Percentiles rank a stretch among this genome's conserved stretches.
Evolutionary conservation across 2,888 invertebrate genomes (phyloP).

Genomic region (Xestobium rufovillosum): DNA sequence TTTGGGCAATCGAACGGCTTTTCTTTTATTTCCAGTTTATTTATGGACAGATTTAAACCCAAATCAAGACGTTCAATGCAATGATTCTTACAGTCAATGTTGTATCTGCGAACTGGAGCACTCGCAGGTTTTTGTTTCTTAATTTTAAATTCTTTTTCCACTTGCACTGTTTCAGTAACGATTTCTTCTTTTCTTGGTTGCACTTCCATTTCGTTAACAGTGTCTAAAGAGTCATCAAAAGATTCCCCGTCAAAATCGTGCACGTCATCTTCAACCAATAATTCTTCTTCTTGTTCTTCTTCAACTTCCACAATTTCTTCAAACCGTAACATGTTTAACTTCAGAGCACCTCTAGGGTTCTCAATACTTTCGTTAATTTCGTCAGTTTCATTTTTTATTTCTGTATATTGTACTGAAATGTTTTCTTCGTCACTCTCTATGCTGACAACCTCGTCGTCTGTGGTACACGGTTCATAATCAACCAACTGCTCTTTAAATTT

Average conservation of each 20-base stretch:
- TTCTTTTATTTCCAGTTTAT: slow-evolving; percentile 34
- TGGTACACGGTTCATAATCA: slow-evolving; percentile 45
- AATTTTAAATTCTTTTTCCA: slow-evolving; percentile 4
- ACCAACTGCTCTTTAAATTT: slow-evolving; percentile 44
- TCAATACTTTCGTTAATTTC: slow-evolving; percentile 14
- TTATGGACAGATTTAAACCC: slow-evolving; percentile 34
- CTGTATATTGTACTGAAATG: slow-evolving; percentile 14
- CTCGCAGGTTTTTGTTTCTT: slow-evolving; percentile 6
- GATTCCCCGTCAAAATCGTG: too few relatives aligned
- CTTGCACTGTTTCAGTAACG: background rate
- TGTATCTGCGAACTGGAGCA: too few relatives aligned
- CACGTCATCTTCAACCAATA: background rate
- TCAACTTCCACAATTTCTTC: slow-evolving; percentile 8
- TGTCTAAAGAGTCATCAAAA: too few relatives aligned
- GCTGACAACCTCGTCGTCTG: slow-evolving; percentile 40
- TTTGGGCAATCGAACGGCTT: slow-evolving; percentile 35
- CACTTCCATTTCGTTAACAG: background rate
- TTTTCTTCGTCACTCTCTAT: slow-evolving; percentile 36
- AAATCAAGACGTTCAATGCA: slow-evolving; percentile 38
- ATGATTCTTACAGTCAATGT: slow-evolving; percentile 37
- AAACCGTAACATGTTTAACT: background rate
- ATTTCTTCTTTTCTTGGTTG: slow-evolving; percentile 12
- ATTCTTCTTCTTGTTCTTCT: slow-evolving; percentile 10
- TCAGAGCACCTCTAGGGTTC: background rate
- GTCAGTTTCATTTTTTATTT: slow-evolving; percentile 21